Base-by-base conservation (phyloP, 2,888 invertebrate species). In the Amiota mariae region DNA sequence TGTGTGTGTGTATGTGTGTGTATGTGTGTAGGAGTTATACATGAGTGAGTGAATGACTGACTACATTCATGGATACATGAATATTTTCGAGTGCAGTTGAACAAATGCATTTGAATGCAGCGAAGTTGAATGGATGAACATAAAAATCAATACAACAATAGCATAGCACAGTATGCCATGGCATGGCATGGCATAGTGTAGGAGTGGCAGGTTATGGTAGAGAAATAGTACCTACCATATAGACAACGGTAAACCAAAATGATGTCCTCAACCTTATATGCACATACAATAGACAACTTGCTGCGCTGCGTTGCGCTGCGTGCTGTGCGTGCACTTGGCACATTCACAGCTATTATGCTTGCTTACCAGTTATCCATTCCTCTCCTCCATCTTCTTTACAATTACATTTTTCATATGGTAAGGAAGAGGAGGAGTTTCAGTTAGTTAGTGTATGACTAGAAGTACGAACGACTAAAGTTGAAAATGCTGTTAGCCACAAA, bases 401-500 rank as follows among this genome's bases (percentile, higher is more conserved):
- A 61, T 18, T 15, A 47, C 15, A 47, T 64, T 6, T 6, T 6
- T 36, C 36, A 36, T 36, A 36, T 36, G 36, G 36, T 36, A 36
- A 36, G 24, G 24, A 24, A 24, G 3, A 36, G 36, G 36, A 36
- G 36, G 8, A 36, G 36, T 36, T 36, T 6, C 3, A 6, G 2
- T 36, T 36, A 36, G 36, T 36, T 6, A 36, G 36, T 36, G 36
- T 36, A 1, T 2, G 3, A 36, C 36, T 36, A 36, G 36, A 36
- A 36, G 36, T 36, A 36, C 36, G 36, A 36, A 36, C 82, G 86
- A 86, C 85, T 86, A 80, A 86, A 83, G 85, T 83, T 84, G 83
- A 79, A 86, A 86, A 85, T 86, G 85, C 82, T 84, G 84, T 83
- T 86, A 80, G 86, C 86, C 82, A 84, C 86, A 85, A 80, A 85